Base-by-base conservation (phyloP, 2,888 invertebrate species). In the Drosophila gaucha region DNA sequence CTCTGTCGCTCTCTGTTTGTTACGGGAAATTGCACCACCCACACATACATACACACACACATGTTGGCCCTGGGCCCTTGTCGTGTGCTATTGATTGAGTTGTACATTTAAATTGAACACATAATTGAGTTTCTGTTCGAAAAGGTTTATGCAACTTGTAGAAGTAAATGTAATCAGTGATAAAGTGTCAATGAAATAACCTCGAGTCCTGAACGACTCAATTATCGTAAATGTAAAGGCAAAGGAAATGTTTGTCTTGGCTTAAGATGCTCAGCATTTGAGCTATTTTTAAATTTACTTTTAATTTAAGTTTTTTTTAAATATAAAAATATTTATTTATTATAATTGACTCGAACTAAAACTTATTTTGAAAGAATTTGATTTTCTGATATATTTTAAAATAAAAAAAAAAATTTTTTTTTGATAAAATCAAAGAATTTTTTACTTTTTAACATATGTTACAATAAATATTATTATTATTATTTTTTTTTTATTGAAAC, bases 81-180 rank as follows among this genome's bases (percentile, higher is more conserved):
- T 20, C 52, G 38, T 69, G 60, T 67, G 63, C 38, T 58, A 71
- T 65, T 83, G 79, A 87, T 87, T 80, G 70, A 74, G 67, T 65
- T 69, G 73, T 75, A 85, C 80, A 83, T 55, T 73, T 70, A 71
- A 79, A 69, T 67, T 70, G 77, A 64, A 35, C 56, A 36, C 59
- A 51, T 80, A 74, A 86, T 80, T 50, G 54, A 80, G 58, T 83
- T 20, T 30, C 5, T 28, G 33, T 20, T 49, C 33, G 31, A 12
- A 12, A 16, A 33, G 33, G 12, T 20, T 43, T 38, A 38, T 38
- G 30, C 14, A 28, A 20, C 38, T 39, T 49, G 28, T 16, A 58
- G 20, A 46, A 20, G 8, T 26, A 26, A 35, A 46, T 31, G 28
- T 38, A 43, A 28, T 49, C 26, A 39, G 10, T 18, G 3, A 30